Percentiles rank a stretch among this genome's conserved stretches.
phyloP scores from a whole-genome alignment of 1,140 invertebrate genomes.

The Drosophila carrolli region DNA sequence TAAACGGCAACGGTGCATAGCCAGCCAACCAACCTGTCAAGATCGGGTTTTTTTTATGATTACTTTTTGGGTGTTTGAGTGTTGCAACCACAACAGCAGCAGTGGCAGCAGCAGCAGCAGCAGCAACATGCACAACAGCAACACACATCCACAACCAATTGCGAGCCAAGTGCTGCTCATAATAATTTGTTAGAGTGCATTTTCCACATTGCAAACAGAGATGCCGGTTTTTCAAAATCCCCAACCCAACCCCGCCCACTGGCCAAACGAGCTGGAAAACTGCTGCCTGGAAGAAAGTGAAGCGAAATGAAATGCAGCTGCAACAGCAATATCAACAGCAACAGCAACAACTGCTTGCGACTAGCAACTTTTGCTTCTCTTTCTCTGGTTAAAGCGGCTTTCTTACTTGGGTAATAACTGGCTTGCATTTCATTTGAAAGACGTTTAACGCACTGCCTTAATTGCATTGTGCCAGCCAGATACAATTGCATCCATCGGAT shows the following conservation, averaged over 20 bases:
- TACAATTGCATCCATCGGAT: constrained; percentile 47
- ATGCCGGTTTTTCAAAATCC: constrained; percentile 44
- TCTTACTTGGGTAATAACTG: constrained; percentile 76
- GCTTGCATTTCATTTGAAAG: constrained; percentile 78
- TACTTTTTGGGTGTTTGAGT: constrained; percentile 54
- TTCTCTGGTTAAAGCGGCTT: constrained; percentile 31
- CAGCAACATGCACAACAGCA: constrained; percentile 11
- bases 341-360: constrained; percentile 8
- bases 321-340: constrained; percentile 17
- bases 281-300: constrained; percentile 72
- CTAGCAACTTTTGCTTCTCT: constrained; percentile 48
- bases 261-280: constrained; percentile 51
- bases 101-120: constrained; percentile 24
- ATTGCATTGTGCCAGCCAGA: constrained; percentile 50
- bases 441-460: constrained; percentile 72
- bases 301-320: constrained; percentile 74
- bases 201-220: constrained; percentile 70
- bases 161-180: constrained; percentile 63
- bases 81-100: constrained; percentile 60
- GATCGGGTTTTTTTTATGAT: constrained; percentile 47
- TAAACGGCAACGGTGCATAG: constrained; percentile 43
- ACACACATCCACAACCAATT: constrained; percentile 41
- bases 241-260: constrained; percentile 32
- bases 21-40: constrained; percentile 63
- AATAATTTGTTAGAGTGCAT: constrained; percentile 78